Evolutionary conservation across 2,797 vertebrate species (phyloP).

Genomic region (Cossypha heuglini): DNA sequence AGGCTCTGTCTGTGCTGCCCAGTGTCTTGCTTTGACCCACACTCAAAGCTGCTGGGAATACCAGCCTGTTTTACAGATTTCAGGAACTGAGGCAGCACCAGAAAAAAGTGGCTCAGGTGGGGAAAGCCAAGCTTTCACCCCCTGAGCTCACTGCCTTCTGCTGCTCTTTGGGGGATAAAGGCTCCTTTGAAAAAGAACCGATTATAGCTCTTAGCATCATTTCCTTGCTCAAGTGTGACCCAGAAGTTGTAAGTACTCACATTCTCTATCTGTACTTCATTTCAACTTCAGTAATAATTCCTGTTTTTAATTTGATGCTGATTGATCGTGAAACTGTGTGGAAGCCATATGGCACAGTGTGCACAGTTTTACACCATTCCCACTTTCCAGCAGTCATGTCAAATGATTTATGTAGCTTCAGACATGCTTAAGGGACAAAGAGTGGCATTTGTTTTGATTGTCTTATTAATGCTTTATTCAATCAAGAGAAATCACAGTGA

Average conservation of each 20-base stretch:
- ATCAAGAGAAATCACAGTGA: constrained; percentile 52
- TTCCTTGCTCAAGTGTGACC: constrained; percentile 62
- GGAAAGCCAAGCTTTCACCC: accelerated
- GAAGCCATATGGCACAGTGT: constrained; percentile 14
- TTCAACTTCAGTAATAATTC: constrained; percentile 52
- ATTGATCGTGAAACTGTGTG: constrained; percentile 21
- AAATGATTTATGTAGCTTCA: constrained; percentile 57
- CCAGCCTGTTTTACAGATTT: background rate
- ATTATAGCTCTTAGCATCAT: constrained; percentile 31
- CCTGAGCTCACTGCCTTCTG: background rate
- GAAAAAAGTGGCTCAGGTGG: background rate
- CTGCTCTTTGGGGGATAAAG: background rate
- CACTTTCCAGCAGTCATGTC: constrained; percentile 42
- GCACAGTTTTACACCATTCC: constrained; percentile 1
- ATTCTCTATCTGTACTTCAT: constrained; percentile 57
- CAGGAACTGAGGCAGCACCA: background rate
- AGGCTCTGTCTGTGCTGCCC: background rate
- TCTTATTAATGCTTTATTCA: constrained; percentile 67
- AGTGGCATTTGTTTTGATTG: constrained; percentile 68
- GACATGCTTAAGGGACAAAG: constrained; percentile 21
- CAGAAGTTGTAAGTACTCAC: constrained; percentile 38
- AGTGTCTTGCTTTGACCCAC: background rate
- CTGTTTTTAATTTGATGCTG: constrained; percentile 66
- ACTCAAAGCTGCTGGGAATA: background rate
- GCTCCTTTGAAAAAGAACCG: constrained; percentile 13